phyloP scores from a whole-genome alignment of 2,888 invertebrate genomes.

The Lepetodrilus schrolli region DNA sequence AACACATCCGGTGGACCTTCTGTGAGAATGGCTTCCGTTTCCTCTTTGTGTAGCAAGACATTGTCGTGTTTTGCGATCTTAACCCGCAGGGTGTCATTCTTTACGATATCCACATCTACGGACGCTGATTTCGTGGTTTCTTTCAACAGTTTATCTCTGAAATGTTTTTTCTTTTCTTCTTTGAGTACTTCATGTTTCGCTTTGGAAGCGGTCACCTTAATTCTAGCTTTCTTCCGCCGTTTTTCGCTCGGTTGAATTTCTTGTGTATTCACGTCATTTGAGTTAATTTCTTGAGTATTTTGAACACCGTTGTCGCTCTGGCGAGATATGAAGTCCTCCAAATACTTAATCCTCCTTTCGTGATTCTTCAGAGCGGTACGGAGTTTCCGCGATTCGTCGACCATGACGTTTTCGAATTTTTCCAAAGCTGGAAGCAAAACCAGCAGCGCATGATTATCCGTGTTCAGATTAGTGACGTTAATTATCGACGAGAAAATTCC shows the following conservation, averaged over 20 bases:
- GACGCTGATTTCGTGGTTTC: neutral
- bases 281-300: neutral
- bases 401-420: conserved; percentile 24
- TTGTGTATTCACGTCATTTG: neutral
- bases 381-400: conserved; percentile 16
- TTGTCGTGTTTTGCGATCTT: neutral
- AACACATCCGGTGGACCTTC: too few species aligned
- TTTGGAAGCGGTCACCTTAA: neutral
- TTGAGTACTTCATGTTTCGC: neutral
- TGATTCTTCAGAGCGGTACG: neutral
- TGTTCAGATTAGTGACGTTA: neutral
- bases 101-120: conserved; percentile 7
- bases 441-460: neutral
- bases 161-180: neutral
- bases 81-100: neutral
- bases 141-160: neutral
- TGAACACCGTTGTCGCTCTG: neutral
- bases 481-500: conserved; percentile 12
- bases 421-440: conserved; percentile 19
- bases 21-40: neutral
- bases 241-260: too few species aligned
- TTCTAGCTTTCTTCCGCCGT: neutral
- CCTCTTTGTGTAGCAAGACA: neutral
- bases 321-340: neutral
- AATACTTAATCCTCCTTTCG: neutral